These are phyloP conservation scores for Toxotes chatareus DNA, from an alignment of 2,113 vertebrate species.

Conservation along the genomic window DNA sequence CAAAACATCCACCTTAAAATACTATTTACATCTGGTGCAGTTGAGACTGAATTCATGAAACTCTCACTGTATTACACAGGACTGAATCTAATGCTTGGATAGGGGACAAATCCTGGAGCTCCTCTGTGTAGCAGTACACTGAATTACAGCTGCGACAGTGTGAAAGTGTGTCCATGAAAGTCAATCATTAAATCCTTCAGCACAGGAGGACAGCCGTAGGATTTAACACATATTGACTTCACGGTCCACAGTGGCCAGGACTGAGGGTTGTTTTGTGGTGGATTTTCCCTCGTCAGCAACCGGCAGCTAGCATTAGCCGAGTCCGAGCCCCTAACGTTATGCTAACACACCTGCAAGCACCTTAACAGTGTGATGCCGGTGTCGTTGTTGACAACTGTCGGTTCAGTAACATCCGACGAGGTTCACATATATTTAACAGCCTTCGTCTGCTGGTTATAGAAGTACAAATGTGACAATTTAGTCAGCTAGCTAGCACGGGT, in stretches of 20 bases:
- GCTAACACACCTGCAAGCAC: conserved; percentile 12
- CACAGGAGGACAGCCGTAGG: not conserved
- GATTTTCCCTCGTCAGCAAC: not conserved
- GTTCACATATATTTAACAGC: rapidly evolving
- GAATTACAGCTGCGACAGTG: not conserved
- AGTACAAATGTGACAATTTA: rapidly evolving
- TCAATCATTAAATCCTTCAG: not conserved
- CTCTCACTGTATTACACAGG: not conserved
- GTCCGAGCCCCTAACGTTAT: not conserved
- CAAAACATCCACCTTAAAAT: conserved; percentile 10
- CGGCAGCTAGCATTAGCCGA: conserved; percentile 39
- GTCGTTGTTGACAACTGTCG: not conserved
- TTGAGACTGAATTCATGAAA: not conserved
- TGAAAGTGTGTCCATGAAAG: not conserved
- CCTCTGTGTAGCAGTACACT: not conserved
- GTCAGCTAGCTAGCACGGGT: not conserved
- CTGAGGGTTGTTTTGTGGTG: not conserved
- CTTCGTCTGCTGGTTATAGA: rapidly evolving
- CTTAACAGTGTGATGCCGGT: not conserved
- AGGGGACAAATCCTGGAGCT: not conserved
- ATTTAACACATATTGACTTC: not conserved
- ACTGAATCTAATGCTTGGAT: no score
- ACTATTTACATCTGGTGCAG: not conserved
- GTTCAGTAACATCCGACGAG: rapidly evolving
- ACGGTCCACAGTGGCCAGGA: rapidly evolving